Percentiles rank a stretch among this genome's conserved stretches.
These are phyloP conservation scores for Catostomus latipinnis DNA, from an alignment of 2,797 vertebrate genomes.

Conservation along the genomic window DNA sequence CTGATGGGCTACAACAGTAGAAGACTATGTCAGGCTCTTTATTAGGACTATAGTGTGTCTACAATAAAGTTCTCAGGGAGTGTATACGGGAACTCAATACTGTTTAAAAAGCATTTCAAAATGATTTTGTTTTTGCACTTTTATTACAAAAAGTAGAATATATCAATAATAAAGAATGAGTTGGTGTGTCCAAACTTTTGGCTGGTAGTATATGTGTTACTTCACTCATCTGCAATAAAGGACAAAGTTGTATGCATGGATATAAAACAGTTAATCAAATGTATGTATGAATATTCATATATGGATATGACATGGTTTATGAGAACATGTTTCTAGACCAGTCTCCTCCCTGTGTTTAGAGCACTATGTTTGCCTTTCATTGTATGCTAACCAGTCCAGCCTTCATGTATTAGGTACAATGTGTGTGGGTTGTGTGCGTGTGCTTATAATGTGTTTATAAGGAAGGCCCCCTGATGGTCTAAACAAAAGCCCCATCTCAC, in stretches of 20 bases:
- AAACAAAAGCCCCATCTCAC: constrained; percentile 42
- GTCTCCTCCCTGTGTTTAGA: constrained; percentile 61
- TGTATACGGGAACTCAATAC: too few relatives aligned
- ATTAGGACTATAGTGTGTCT: too few relatives aligned
- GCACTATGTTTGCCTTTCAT: constrained; percentile 65
- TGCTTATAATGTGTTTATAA: constrained; percentile 46
- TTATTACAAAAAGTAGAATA: too few relatives aligned
- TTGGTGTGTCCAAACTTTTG: too few relatives aligned
- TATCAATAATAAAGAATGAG: too few relatives aligned
- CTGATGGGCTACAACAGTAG: too few relatives aligned
- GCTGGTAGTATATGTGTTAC: too few relatives aligned
- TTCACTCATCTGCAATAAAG: too few relatives aligned
- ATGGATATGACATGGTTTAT: constrained; percentile 18
- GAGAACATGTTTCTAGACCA: constrained; percentile 54
- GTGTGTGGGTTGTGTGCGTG: constrained; percentile 42
- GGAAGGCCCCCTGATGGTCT: constrained; percentile 42
- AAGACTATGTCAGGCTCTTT: too few relatives aligned
- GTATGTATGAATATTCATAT: not conserved
- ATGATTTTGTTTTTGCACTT: too few relatives aligned
- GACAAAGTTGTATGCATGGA: not conserved
- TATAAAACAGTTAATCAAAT: not conserved
- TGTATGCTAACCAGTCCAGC: constrained; percentile 67
- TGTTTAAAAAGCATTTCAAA: too few relatives aligned
- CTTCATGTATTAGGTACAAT: constrained; percentile 65
- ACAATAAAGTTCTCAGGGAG: too few relatives aligned